A percentile compares a stretch with the other conserved stretches of the same genome.
Conservation (phyloP, 2,888 invertebrate species). For the Nomada lathburiana region DNA sequence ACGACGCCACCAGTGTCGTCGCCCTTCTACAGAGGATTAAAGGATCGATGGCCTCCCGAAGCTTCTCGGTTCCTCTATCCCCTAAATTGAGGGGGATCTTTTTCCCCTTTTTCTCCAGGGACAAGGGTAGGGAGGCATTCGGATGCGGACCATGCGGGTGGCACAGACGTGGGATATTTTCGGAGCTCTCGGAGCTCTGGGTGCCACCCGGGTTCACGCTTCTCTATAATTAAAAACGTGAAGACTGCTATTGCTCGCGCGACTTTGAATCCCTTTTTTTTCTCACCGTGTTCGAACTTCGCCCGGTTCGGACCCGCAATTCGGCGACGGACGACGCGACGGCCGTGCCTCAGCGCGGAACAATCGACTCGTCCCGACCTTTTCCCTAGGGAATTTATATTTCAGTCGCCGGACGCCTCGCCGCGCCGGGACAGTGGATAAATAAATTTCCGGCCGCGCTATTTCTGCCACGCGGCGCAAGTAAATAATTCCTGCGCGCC, state of each 20-base stretch:
- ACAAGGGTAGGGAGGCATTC: no score
- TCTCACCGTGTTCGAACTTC: neutral
- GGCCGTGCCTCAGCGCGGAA: conserved; percentile 11
- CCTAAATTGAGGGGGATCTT: neutral
- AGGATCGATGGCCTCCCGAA: conserved; percentile 11
- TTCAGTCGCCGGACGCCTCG: conserved; percentile 50
- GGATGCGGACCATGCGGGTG: no score
- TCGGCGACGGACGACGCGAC: neutral
- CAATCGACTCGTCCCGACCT: conserved; percentile 37
- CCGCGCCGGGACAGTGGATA: conserved; percentile 56
- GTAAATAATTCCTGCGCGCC: conserved; percentile 66
- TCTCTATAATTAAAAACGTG: no score
- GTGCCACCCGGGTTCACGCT: no score
- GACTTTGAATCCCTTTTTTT: neutral
- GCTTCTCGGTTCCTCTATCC: no score
- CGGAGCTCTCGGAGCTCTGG: no score
- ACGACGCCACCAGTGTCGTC: neutral
- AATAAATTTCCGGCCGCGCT: conserved; percentile 66
- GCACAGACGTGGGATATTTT: no score
- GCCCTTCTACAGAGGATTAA: neutral
- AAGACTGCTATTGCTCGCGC: no score
- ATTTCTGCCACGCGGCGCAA: conserved; percentile 59
- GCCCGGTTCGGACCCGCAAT: neutral
- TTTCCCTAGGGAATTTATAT: conserved; percentile 50
- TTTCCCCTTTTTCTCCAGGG: no score